phyloP scores from a whole-genome alignment of 2,113 vertebrate genomes.

The Anolis carolinensis region DNA sequence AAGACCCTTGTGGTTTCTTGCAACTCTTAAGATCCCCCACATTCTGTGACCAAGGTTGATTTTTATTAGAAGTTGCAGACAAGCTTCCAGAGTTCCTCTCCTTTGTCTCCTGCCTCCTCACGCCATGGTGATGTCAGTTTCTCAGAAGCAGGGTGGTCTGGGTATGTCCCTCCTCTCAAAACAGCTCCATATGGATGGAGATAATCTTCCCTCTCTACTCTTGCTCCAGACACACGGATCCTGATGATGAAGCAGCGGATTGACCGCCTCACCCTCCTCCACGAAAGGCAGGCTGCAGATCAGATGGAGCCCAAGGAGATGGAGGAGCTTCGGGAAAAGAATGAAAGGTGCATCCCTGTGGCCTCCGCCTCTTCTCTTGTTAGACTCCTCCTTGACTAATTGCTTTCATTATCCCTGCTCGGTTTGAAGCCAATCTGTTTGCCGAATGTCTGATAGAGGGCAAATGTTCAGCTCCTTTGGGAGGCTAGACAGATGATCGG shows the following conservation, averaged over 20 bases:
- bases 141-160: neutral
- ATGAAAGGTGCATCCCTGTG: constrained; percentile 72
- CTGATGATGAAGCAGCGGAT: constrained; percentile 83
- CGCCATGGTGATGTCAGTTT: neutral
- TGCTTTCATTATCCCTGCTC: neutral
- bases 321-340: constrained; percentile 81
- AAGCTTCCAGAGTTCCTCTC: neutral
- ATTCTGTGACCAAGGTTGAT: neutral
- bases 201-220: accelerated
- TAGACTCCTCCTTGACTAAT: neutral
- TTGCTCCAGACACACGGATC: constrained; percentile 80
- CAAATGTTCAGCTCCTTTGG: neutral
- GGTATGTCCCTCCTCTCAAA: neutral
- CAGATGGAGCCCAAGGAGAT: constrained; percentile 77
- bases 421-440: neutral
- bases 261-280: constrained; percentile 81
- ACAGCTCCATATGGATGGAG: neutral
- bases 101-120: neutral
- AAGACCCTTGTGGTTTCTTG: no score
- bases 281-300: constrained; percentile 68
- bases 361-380: neutral
- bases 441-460: neutral
- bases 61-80: neutral
- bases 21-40: neutral
- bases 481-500: neutral